Conservation (phyloP, 2,888 invertebrate species). For the Acleris laterana region DNA sequence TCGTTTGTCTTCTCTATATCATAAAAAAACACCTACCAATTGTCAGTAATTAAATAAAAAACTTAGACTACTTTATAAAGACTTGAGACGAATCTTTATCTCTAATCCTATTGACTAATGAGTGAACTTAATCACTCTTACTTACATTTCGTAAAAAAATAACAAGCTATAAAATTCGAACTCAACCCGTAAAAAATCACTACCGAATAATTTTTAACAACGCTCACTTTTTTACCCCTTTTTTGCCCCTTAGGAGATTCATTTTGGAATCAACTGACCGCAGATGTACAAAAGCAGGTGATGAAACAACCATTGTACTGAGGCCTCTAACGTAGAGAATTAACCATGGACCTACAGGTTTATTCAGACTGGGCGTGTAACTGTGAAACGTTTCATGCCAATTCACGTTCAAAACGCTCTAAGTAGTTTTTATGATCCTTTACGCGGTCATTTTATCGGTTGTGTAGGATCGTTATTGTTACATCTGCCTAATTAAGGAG, state of each 20-base stretch:
- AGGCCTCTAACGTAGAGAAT: not conserved
- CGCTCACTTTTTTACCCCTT: conserved; percentile 50
- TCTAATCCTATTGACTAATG: too few species aligned
- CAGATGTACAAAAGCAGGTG: conserved; percentile 74
- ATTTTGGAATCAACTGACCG: conserved; percentile 69
- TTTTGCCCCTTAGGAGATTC: conserved; percentile 48
- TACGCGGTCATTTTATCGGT: conserved; percentile 29
- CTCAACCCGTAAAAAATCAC: conserved; percentile 24
- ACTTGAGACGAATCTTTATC: too few species aligned
- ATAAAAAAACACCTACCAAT: too few species aligned
- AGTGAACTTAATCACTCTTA: too few species aligned
- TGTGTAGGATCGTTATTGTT: conserved; percentile 20
- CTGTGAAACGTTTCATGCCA: conserved; percentile 49
- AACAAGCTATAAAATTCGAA: not conserved
- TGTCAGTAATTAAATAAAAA: too few species aligned
- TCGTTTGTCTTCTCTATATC: too few species aligned
- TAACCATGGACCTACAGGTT: conserved; percentile 6
- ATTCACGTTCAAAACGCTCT: conserved; percentile 48
- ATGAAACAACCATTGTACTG: conserved; percentile 10
- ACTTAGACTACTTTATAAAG: too few species aligned
- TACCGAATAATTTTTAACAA: conserved; percentile 33
- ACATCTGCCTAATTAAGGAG: conserved; percentile 36
- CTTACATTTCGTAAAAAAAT: too few species aligned
- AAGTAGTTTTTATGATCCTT: conserved; percentile 46
- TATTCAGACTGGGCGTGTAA: conserved; percentile 25